Base-by-base conservation (phyloP, 1,140 invertebrate genomes). In the Mycetomoellerius zeteki region DNA sequence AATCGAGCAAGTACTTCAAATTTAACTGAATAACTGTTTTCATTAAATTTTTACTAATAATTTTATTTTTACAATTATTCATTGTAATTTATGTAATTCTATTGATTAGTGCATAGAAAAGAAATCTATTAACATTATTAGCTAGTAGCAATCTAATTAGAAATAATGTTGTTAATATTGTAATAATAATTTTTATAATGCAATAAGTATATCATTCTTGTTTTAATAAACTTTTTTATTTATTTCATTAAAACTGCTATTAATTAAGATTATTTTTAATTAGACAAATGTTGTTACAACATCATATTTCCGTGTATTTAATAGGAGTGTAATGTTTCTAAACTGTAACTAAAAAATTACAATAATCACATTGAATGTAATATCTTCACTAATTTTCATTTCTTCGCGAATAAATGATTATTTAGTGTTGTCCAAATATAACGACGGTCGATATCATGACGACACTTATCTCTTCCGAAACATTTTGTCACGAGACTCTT, bases 401-500 rank as follows among this genome's bases (percentile, higher is more conserved):
- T 27, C 12, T 33, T 60, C 3, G 8, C 19, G n/a, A 21, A 50
- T 54, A 50, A 73, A 56, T 12, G 30, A 54, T 30, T 60, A 10
- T 30, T 6, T 43, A 52, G 1, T 19, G 30, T 56, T 81, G 69
- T 62, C 27, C 54, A 43, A 56, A 81, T 71, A 81, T 21, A 72
- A 43, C n/a, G 6, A 33, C 19, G 69, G n/a, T 24, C 27, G 30
- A 10, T 54, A 80, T 47, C 37, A 62, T 75, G 80, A 73, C 54
- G 78, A 84, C 69, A 84, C 54, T 84, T 73, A 84, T 84, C 80
- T 84, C 37, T 60, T 84, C 24, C 21, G 37, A 10, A 84, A 84
- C 80, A 84, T 69, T 81, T 64, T 33, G 67, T 52, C 37, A 84
- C 54, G 14, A 84, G 54, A 50, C 24, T 72, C 52, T 82, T 84